Evolutionary conservation across 2,888 invertebrate genomes (phyloP).

Genomic region (Cremastinae sp.): DNA sequence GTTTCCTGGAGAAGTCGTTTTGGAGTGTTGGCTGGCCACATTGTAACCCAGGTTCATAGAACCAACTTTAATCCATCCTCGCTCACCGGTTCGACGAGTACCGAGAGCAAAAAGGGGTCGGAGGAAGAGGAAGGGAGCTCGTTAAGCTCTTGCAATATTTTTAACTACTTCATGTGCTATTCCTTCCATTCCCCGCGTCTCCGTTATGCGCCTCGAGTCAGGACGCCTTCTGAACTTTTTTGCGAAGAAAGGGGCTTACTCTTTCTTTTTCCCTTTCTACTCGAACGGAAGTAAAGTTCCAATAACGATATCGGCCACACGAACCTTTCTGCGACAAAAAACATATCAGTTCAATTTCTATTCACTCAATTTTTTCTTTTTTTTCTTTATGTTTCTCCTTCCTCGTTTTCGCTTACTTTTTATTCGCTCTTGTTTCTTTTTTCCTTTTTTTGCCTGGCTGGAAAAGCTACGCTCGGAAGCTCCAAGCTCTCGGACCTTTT

Average conservation of each 20-base stretch:
- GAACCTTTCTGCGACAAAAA: conserved; percentile 33
- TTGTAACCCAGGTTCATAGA: conserved; percentile 55
- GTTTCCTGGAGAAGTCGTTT: conserved; percentile 67
- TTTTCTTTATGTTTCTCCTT: conserved; percentile 19
- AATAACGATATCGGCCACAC: too few species aligned
- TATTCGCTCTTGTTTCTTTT: neutral
- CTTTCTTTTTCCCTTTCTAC: too few species aligned
- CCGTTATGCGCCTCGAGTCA: too few species aligned
- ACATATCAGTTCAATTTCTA: neutral
- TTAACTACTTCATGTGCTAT: conserved; percentile 50
- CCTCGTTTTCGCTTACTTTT: neutral
- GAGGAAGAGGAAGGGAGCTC: conserved; percentile 28
- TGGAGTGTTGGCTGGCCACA: conserved; percentile 31
- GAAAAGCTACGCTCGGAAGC: conserved; percentile 23
- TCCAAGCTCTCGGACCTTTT: conserved; percentile 38
- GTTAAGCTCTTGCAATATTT: conserved; percentile 58
- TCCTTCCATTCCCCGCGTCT: neutral
- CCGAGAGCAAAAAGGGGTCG: conserved; percentile 1
- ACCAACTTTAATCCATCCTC: conserved; percentile 75
- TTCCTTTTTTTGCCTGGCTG: conserved; percentile 8
- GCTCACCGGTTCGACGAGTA: conserved; percentile 50
- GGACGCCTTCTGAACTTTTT: neutral
- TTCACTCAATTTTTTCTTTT: too few species aligned
- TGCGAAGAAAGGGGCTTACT: neutral
- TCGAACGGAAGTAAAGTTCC: conserved; percentile 50